phyloP scores from a whole-genome alignment of 2,113 vertebrate species.

The Charadrius vociferus region DNA sequence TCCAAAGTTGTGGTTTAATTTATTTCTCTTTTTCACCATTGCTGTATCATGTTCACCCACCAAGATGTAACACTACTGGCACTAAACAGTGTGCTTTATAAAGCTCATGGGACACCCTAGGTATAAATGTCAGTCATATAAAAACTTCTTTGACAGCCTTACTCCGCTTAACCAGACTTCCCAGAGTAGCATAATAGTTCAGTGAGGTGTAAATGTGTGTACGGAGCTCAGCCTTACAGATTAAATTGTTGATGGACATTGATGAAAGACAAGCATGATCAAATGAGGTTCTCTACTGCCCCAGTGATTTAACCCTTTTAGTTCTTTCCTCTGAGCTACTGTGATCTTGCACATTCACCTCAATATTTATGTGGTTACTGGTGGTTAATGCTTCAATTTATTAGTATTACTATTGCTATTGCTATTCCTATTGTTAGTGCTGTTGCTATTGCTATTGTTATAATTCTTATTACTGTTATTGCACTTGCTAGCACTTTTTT shows the following conservation, averaged over 20 bases:
- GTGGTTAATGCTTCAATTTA: neutral
- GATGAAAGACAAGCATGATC: slow-evolving; percentile 17
- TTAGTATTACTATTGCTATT: neutral
- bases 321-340: neutral
- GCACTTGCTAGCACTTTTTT: neutral
- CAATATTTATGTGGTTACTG: neutral
- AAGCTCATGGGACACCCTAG: neutral
- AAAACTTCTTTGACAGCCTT: slow-evolving; percentile 18
- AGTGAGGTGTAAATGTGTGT: slow-evolving; percentile 16
- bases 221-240: neutral
- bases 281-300: neutral
- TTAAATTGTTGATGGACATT: slow-evolving; percentile 16
- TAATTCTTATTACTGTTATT: neutral
- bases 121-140: neutral
- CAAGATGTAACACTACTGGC: neutral
- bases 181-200: neutral
- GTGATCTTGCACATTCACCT: neutral
- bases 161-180: neutral
- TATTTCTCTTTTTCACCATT: neutral
- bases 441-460: neutral
- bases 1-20: neutral
- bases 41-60: neutral
- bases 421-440: neutral
- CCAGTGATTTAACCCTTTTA: slow-evolving; percentile 14
- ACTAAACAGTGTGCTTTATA: neutral